These are phyloP conservation scores for Merops nubicus DNA, from an alignment of 2,113 vertebrate species.

Conservation along the genomic window DNA sequence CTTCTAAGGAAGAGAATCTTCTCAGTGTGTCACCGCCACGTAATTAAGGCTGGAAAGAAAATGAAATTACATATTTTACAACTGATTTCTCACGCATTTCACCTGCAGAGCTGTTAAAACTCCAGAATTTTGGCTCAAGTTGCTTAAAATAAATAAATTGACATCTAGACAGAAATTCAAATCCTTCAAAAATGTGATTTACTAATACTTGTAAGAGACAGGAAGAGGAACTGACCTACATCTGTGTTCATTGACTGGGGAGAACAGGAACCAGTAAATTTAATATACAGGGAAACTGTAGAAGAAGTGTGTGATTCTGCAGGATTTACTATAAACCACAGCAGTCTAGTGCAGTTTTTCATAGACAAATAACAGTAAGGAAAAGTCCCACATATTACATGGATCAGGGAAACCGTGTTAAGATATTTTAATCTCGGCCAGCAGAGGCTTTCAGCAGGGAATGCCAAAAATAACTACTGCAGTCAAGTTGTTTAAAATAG, in stretches of 20 bases:
- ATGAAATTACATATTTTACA: not conserved
- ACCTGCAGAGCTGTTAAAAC: not conserved
- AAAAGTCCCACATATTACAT: not conserved
- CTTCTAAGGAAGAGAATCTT: not conserved
- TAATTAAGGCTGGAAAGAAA: not conserved
- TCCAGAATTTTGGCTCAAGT: not conserved
- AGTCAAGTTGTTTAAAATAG: not conserved
- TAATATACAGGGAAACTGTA: not conserved
- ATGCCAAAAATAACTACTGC: conserved; percentile 13
- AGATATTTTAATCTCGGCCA: conserved; percentile 11
- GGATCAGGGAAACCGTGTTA: not conserved
- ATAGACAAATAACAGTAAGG: not conserved
- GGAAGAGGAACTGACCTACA: not conserved
- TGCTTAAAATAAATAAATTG: not conserved
- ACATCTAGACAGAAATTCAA: not conserved
- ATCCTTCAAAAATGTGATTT: not conserved
- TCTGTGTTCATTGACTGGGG: not conserved
- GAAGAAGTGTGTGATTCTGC: not conserved
- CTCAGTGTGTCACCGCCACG: not conserved
- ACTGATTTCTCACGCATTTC: not conserved
- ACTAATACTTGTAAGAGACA: not conserved
- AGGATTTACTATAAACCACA: not conserved
- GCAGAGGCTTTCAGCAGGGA: not conserved
- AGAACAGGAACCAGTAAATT: not conserved
- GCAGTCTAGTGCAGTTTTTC: not conserved